phyloP scores from a whole-genome alignment of 1,140 invertebrate genomes.

The Trachymyrmex septentrionalis region DNA sequence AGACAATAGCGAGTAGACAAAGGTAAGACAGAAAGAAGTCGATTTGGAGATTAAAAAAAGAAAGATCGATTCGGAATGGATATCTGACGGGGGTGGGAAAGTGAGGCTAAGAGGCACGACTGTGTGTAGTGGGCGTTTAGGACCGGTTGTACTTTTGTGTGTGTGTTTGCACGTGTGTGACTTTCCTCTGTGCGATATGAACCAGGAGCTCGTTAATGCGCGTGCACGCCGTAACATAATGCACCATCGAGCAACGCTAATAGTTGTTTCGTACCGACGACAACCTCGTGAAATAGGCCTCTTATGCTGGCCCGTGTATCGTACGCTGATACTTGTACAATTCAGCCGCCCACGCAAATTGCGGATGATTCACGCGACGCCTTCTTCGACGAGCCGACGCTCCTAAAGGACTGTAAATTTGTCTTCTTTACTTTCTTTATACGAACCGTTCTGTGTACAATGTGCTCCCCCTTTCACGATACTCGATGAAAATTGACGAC shows the following conservation, averaged over 20 bases:
- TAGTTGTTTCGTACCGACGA: constrained; percentile 78
- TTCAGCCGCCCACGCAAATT: constrained; percentile 66
- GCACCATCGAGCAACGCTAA: constrained; percentile 77
- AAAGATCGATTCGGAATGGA: neutral
- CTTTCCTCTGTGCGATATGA: constrained; percentile 62
- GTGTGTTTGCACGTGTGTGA: constrained; percentile 8
- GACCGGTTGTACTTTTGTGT: constrained; percentile 6
- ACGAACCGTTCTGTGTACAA: constrained; percentile 58
- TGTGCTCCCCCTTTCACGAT: neutral
- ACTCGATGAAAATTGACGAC: constrained; percentile 49
- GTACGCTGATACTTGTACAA: constrained; percentile 48
- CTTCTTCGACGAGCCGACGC: constrained; percentile 65
- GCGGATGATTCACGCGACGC: constrained; percentile 74
- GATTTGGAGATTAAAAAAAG: constrained; percentile 58
- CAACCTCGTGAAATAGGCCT: constrained; percentile 77
- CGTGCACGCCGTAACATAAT: constrained; percentile 75
- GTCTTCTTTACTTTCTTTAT: constrained; percentile 69
- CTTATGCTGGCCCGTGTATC: constrained; percentile 51
- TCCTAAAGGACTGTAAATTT: constrained; percentile 63
- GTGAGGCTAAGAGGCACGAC: constrained; percentile 14
- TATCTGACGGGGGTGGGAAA: constrained; percentile 9
- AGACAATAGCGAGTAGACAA: constrained; percentile 44
- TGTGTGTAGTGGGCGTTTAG: constrained; percentile 68
- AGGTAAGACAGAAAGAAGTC: constrained; percentile 26
- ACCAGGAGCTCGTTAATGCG: constrained; percentile 78